Conservation (phyloP, 2,888 invertebrate species). For the Thalpophila matura region DNA sequence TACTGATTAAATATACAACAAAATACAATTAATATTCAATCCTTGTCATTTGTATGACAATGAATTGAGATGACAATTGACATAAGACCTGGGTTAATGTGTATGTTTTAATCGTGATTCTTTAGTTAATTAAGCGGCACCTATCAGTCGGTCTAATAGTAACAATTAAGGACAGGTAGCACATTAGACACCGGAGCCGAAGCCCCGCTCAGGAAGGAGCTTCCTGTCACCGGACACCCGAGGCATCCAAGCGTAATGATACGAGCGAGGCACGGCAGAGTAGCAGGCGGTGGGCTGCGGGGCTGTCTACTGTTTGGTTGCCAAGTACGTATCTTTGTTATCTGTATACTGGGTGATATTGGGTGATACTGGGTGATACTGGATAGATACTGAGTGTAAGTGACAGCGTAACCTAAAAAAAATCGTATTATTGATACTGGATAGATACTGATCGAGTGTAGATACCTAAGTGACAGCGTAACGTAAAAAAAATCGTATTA, state of each 20-base stretch:
- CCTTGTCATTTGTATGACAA: no score
- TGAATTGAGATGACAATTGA: no score
- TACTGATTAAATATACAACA: no score
- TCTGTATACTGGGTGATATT: no score
- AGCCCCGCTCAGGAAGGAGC: slow-evolving; percentile 81
- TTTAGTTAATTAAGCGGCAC: slow-evolving; percentile 27
- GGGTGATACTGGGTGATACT: no score
- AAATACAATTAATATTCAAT: no score
- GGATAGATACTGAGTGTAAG: no score
- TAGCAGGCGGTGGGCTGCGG: slow-evolving; percentile 16
- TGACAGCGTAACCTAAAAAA: no score
- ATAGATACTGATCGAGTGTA: no score
- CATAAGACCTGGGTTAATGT: neutral
- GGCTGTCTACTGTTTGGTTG: slow-evolving; percentile 30
- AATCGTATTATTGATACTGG: no score
- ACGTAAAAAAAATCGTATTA: no score
- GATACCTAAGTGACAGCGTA: no score
- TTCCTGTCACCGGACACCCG: slow-evolving; percentile 82
- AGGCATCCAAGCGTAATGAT: slow-evolving; percentile 54
- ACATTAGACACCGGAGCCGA: slow-evolving; percentile 83
- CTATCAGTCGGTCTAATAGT: slow-evolving; percentile 29
- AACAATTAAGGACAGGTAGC: slow-evolving; percentile 63
- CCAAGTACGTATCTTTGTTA: neutral
- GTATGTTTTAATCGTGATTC: neutral
- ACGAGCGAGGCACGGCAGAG: slow-evolving; percentile 24